Percentiles rank a stretch among this genome's conserved stretches.
These are phyloP conservation scores for Pemphredon lugubris DNA, from an alignment of 2,888 invertebrate species.

Conservation along the genomic window DNA sequence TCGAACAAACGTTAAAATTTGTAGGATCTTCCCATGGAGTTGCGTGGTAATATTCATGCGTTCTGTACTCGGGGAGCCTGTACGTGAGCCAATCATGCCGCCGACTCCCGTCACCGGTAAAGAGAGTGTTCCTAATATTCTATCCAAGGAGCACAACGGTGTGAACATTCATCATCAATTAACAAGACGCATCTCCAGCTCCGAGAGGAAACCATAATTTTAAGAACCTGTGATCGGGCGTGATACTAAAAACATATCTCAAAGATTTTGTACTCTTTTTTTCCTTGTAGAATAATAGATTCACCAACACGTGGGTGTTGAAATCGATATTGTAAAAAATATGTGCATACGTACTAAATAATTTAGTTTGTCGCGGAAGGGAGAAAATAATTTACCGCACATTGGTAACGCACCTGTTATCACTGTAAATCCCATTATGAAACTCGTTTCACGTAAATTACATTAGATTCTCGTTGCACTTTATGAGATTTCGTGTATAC, in stretches of 20 bases:
- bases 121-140: conserved; percentile 37
- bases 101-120: not conserved
- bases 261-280: not conserved
- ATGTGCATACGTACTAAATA: not conserved
- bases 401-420: conserved; percentile 2
- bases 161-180: conserved; percentile 75
- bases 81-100: conserved; percentile 71
- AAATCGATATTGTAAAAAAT: not conserved
- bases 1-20: conserved; percentile 62
- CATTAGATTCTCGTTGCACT: conserved; percentile 8
- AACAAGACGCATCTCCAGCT: conserved; percentile 76
- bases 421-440: not conserved
- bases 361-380: too few relatives aligned
- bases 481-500: not conserved
- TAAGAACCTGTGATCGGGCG: conserved; percentile 14
- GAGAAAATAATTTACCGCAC: not conserved
- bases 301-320: not conserved
- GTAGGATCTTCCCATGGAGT: conserved; percentile 89
- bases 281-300: not conserved
- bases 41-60: conserved; percentile 86
- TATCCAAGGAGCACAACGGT: conserved; percentile 71
- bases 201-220: conserved; percentile 80
- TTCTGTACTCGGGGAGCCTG: conserved; percentile 86
- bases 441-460: not conserved
- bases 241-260: not conserved